A percentile compares a stretch with the other conserved stretches of the same genome.
Conservation (phyloP, 1,140 invertebrate species). For the Tetranychus cinnabarinus region DNA sequence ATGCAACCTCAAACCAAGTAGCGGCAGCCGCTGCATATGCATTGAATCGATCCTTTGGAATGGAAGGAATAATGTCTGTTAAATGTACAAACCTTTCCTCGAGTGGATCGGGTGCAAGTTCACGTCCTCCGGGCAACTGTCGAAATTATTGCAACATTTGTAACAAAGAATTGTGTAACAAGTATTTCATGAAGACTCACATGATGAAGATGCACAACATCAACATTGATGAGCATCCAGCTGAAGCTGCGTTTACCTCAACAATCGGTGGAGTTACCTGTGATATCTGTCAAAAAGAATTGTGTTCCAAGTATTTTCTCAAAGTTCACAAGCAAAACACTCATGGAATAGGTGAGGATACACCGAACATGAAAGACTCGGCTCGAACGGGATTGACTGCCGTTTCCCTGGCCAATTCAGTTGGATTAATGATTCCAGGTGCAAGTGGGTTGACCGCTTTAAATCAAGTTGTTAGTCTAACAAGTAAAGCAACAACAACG, state of each 20-base stretch:
- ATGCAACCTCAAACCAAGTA: too few relatives aligned
- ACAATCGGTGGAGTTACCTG: constrained; percentile 77
- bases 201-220: constrained; percentile 99
- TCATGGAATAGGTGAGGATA: constrained; percentile 46
- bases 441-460: not conserved
- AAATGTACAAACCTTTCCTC: not conserved
- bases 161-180: constrained; percentile 97
- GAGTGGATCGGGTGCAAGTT: constrained; percentile 9
- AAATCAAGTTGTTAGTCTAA: not conserved
- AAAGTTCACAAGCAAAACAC: constrained; percentile 92
- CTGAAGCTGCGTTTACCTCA: constrained; percentile 42
- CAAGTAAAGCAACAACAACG: not conserved
- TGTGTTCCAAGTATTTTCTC: constrained; percentile 91
- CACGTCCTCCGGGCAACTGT: constrained; percentile 19
- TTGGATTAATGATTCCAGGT: not conserved
- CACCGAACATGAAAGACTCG: constrained; percentile 23
- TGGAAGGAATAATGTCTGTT: not conserved
- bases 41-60: not conserved
- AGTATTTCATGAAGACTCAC: constrained; percentile 98
- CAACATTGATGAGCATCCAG: constrained; percentile 35
- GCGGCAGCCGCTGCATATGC: not conserved
- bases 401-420: too few relatives aligned
- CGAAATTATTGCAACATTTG: constrained; percentile 91
- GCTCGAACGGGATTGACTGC: too few relatives aligned
- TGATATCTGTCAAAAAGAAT: constrained; percentile 88